phyloP scores from a whole-genome alignment of 2,888 invertebrate species.

The Cecidostiba fungosa region DNA sequence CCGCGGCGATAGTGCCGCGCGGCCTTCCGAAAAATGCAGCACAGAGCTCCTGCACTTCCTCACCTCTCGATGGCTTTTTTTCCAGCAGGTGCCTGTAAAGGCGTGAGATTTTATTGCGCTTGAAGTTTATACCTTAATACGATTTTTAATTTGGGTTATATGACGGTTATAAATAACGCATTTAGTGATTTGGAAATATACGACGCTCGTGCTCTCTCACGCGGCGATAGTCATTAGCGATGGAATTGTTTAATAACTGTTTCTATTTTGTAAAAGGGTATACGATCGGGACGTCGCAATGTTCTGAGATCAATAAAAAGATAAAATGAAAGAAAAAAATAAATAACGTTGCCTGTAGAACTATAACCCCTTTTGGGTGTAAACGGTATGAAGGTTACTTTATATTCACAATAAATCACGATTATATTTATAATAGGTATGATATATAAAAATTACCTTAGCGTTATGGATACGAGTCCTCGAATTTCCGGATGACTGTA shows the following conservation, averaged over 20 bases:
- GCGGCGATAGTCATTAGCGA: not conserved
- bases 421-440: too few relatives aligned
- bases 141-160: not conserved
- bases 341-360: not conserved
- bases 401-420: not conserved
- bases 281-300: too few relatives aligned
- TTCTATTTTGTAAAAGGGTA: conserved; percentile 19
- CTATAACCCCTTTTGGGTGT: not conserved
- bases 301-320: too few relatives aligned
- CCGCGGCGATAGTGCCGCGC: conserved; percentile 63
- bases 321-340: not conserved
- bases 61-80: conserved; percentile 61
- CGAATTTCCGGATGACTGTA: conserved; percentile 69
- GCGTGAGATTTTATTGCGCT: not conserved
- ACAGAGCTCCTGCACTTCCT: conserved; percentile 63
- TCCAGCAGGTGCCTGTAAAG: conserved; percentile 65
- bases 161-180: not conserved
- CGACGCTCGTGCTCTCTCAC: not conserved
- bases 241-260: not conserved
- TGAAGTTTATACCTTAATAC: not conserved
- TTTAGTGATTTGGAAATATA: not conserved
- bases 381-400: not conserved
- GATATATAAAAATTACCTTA: conserved; percentile 61
- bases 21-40: conserved; percentile 68
- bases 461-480: conserved; percentile 67